A percentile compares a stretch with the other conserved stretches of the same genome.
phyloP scores from a whole-genome alignment of 2,888 invertebrate genomes.

The Marronus borbonicus region DNA sequence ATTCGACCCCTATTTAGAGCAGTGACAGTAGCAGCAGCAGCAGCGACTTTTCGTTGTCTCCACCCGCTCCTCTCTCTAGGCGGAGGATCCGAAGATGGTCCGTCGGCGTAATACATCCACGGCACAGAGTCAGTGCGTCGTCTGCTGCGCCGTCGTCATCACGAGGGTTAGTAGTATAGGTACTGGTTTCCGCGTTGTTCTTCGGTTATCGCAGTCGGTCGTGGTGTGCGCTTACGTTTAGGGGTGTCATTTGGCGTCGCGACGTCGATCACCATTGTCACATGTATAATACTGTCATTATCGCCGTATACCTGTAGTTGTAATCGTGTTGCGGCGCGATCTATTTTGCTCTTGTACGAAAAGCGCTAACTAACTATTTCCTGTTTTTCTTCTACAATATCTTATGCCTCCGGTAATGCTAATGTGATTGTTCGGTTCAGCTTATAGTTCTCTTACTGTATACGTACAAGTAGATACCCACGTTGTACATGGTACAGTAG shows the following conservation, averaged over 20 bases:
- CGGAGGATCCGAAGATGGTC: conserved; percentile 51
- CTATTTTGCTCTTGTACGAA: conserved; percentile 8
- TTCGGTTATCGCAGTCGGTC: conserved; percentile 51
- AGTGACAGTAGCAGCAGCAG: conserved; percentile 7
- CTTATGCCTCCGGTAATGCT: conserved; percentile 53
- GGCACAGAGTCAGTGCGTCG: conserved; percentile 54
- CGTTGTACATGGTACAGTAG: conserved; percentile 14
- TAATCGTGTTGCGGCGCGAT: conserved; percentile 48
- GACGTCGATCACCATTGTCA: conserved; percentile 55
- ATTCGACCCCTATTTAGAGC: conserved; percentile 1
- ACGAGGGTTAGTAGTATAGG: conserved; percentile 20
- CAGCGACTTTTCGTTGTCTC: conserved; percentile 14
- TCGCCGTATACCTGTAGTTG: not conserved
- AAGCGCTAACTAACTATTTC: not conserved
- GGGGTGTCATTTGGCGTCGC: conserved; percentile 55
- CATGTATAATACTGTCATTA: conserved; percentile 49
- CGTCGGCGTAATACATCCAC: conserved; percentile 39
- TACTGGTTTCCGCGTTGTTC: conserved; percentile 33
- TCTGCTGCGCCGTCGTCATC: conserved; percentile 51
- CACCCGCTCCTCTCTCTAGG: conserved; percentile 1
- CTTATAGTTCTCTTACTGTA: conserved; percentile 17
- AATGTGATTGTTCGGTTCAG: conserved; percentile 60
- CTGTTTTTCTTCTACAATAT: not conserved
- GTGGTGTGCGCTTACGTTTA: conserved; percentile 48
- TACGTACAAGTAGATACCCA: not conserved